Conservation (phyloP, 2,888 invertebrate genomes). For the Lepidochrysops patricia region DNA sequence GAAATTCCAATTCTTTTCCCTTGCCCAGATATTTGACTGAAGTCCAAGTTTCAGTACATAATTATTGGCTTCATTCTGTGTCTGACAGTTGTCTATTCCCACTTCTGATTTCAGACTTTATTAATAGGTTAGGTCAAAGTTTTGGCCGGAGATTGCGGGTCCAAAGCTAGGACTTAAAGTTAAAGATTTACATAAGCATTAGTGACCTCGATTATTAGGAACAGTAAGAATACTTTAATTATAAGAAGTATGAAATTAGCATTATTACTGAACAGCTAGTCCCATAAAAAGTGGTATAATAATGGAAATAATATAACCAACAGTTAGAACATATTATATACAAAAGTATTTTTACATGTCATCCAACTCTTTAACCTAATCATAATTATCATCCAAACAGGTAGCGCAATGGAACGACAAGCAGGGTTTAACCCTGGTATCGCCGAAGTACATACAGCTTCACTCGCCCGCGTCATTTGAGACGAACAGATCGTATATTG, state of each 20-base stretch:
- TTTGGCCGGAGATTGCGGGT: slow-evolving; percentile 19
- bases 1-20: neutral
- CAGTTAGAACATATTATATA: too few relatives aligned
- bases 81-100: slow-evolving; percentile 15
- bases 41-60: neutral
- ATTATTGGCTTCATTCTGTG: neutral
- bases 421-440: slow-evolving; percentile 81
- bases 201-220: neutral
- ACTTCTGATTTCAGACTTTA: slow-evolving; percentile 14
- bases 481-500: slow-evolving; percentile 88
- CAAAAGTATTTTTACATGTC: too few relatives aligned
- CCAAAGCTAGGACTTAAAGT: slow-evolving; percentile 2
- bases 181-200: slow-evolving; percentile 1
- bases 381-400: too few relatives aligned
- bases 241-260: too few relatives aligned
- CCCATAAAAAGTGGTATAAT: too few relatives aligned
- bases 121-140: slow-evolving; percentile 20
- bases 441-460: slow-evolving; percentile 83
- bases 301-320: too few relatives aligned
- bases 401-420: slow-evolving; percentile 92
- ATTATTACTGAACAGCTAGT: too few relatives aligned
- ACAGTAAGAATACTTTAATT: neutral
- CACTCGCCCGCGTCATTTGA: slow-evolving; percentile 80
- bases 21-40: neutral
- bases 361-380: too few relatives aligned